A percentile compares a stretch with the other conserved stretches of the same genome.
Conservation (phyloP, 1,140 invertebrate species). For the Cepaea nemoralis region DNA sequence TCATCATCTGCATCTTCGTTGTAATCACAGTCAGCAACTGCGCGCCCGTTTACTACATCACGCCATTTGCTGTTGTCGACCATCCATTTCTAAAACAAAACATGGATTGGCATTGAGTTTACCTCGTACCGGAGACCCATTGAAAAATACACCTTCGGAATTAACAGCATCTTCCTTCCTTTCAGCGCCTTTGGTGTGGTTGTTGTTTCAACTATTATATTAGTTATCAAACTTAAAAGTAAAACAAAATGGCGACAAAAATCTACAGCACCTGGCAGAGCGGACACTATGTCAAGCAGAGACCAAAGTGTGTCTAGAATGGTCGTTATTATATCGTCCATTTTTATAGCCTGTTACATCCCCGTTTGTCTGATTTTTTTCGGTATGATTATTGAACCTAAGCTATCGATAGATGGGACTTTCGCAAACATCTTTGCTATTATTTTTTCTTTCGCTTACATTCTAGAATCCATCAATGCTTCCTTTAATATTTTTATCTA, state of each 20-base stretch:
- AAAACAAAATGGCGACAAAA: constrained; percentile 15
- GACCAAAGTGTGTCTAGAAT: constrained; percentile 12
- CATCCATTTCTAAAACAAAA: constrained; percentile 13
- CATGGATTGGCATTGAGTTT: neutral
- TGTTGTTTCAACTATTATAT: neutral
- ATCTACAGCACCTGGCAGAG: neutral
- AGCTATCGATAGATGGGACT: constrained; percentile 1
- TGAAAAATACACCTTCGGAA: neutral
- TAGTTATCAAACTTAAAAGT: neutral
- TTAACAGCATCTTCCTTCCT: constrained; percentile 6
- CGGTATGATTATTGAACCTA: constrained; percentile 3
- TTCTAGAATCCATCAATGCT: constrained; percentile 19
- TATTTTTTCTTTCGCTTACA: constrained; percentile 19
- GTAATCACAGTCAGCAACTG: neutral
- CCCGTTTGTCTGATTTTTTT: constrained; percentile 24
- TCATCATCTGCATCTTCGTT: neutral
- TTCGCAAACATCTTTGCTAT: constrained; percentile 22
- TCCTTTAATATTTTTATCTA: constrained; percentile 32
- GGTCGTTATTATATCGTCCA: constrained; percentile 14
- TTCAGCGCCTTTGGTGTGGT: neutral
- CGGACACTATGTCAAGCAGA: neutral
- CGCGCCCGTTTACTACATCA: neutral
- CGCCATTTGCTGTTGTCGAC: neutral
- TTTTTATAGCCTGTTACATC: constrained; percentile 17
- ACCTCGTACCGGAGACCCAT: neutral